Percentiles rank a stretch among this genome's conserved stretches.
phyloP scores from a whole-genome alignment of 92 coral and sea anemone species.

The Phenganax subtilis region DNA sequence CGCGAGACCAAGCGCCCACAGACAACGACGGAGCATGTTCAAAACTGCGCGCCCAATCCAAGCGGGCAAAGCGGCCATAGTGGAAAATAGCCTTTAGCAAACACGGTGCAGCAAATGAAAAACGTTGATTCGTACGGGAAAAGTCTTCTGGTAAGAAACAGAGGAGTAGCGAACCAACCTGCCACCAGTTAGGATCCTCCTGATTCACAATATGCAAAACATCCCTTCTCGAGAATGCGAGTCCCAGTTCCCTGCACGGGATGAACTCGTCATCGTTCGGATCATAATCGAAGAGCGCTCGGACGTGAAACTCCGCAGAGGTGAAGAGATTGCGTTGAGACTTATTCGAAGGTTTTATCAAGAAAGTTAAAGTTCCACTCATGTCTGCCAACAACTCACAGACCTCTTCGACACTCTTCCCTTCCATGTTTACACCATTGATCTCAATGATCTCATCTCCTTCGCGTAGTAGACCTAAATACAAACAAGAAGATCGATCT shows the following conservation, averaged over 20 bases:
- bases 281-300: slow-evolving; percentile 86
- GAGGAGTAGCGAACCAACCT: slow-evolving; percentile 47
- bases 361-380: slow-evolving; percentile 91
- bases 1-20: no score
- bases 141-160: no score
- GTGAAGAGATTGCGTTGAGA: slow-evolving; percentile 53
- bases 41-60: no score
- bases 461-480: slow-evolving; percentile 84
- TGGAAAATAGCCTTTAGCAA: no score
- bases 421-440: slow-evolving; percentile 91
- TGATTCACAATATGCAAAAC: slow-evolving; percentile 95
- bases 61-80: no score
- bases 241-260: slow-evolving; percentile 95
- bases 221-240: slow-evolving; percentile 80
- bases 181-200: slow-evolving; percentile 99
- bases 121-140: no score
- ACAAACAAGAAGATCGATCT: not conserved
- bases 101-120: no score
- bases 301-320: slow-evolving; percentile 67
- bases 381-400: slow-evolving; percentile 94
- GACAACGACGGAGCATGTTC: no score
- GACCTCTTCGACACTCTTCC: slow-evolving; percentile 81
- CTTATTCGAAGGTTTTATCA: slow-evolving; percentile 79
- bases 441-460: slow-evolving; percentile 96
- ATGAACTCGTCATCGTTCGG: slow-evolving; percentile 88